Conservation (phyloP, 2,888 invertebrate genomes). For the Hydrotaea cyrtoneurina region DNA sequence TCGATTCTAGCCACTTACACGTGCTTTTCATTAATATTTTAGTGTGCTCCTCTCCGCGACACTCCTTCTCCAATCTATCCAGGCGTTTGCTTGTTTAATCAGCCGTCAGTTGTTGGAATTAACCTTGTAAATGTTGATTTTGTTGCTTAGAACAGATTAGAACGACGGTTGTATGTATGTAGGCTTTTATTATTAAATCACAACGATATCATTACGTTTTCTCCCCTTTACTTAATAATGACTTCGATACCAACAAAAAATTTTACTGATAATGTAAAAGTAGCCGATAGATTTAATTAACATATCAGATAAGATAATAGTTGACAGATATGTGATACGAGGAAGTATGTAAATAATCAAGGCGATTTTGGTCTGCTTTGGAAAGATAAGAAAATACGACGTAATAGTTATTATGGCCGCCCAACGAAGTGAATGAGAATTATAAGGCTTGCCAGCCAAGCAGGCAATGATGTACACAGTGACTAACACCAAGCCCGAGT, state of each 20-base stretch:
- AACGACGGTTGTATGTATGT: not conserved
- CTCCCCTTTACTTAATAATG: not conserved
- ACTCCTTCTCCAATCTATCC: too few species aligned
- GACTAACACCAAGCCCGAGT: too few species aligned
- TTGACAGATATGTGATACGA: not conserved
- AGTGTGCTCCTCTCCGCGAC: not conserved
- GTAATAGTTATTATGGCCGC: not conserved
- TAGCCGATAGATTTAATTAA: not conserved
- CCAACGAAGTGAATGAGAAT: not conserved
- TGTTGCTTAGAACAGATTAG: not conserved
- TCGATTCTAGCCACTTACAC: not conserved
- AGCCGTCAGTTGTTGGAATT: not conserved
- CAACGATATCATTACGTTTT: not conserved
- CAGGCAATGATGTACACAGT: too few species aligned
- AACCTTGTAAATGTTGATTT: not conserved
- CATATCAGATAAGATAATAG: not conserved
- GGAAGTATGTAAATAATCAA: not conserved
- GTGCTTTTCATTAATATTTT: conserved; percentile 1
- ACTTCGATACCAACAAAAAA: too few species aligned
- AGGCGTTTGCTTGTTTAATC: too few species aligned
- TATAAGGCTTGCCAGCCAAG: not conserved
- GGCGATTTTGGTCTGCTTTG: not conserved
- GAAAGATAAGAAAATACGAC: too few species aligned
- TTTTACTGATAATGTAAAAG: not conserved
- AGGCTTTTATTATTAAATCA: not conserved